Percentiles rank a stretch among this genome's conserved stretches.
Evolutionary conservation across 2,888 invertebrate species (phyloP).

Genomic region (Oscheius myriophilus): DNA sequence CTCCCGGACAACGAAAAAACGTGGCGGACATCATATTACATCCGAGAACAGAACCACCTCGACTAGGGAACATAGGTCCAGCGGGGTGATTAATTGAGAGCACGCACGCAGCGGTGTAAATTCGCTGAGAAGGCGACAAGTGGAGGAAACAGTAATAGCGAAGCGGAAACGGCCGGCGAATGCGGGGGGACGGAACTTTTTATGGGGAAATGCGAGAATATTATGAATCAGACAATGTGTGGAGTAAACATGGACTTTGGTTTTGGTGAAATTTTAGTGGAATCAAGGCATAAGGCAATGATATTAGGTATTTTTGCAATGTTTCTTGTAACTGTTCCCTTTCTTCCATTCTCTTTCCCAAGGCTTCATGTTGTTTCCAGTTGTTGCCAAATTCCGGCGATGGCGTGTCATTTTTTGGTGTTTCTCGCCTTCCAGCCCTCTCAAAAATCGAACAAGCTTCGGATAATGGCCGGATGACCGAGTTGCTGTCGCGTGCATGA

Average conservation of each 20-base stretch:
- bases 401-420: not conserved
- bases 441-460: slow-evolving; percentile 32
- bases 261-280: too few species aligned
- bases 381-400: not conserved
- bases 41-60: slow-evolving; percentile 12
- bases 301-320: too few species aligned
- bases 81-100: slow-evolving; percentile 28
- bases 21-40: slow-evolving; percentile 29
- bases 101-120: slow-evolving; percentile 25
- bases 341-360: too few species aligned
- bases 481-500: slow-evolving; percentile 33
- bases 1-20: slow-evolving; percentile 11
- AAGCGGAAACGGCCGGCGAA: not conserved
- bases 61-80: slow-evolving; percentile 2
- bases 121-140: slow-evolving; percentile 12
- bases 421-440: not conserved
- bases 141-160: not conserved
- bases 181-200: not conserved
- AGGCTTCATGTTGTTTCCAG: too few species aligned
- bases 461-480: slow-evolving; percentile 32
- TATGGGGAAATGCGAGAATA: too few species aligned
- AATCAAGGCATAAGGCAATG: too few species aligned
- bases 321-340: too few species aligned
- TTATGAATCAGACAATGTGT: too few species aligned
- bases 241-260: too few species aligned